These are phyloP conservation scores for Rostratula benghalensis DNA, from an alignment of 2,113 vertebrate genomes.

Conservation along the genomic window DNA sequence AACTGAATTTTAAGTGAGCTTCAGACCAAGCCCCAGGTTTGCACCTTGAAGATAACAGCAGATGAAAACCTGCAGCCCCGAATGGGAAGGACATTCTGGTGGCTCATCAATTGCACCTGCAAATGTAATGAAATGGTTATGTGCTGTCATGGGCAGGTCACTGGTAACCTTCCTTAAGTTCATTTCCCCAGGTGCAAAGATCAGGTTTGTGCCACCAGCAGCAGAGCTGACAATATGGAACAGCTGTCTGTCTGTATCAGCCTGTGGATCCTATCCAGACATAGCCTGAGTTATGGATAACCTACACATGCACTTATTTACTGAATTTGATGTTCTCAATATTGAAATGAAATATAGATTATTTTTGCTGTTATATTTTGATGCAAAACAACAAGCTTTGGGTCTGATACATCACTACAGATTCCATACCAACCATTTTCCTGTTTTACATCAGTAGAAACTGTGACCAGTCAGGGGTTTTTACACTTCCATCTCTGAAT, in stretches of 20 bases:
- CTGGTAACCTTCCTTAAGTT: background rate
- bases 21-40: background rate
- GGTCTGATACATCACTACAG: background rate
- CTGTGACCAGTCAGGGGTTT: background rate
- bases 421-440: background rate
- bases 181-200: background rate
- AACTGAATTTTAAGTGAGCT: background rate
- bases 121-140: background rate
- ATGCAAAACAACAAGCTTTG: constrained; percentile 31
- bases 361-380: constrained; percentile 11
- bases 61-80: background rate
- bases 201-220: background rate
- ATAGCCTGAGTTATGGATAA: background rate
- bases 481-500: constrained; percentile 1
- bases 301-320: background rate
- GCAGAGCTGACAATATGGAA: background rate
- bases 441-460: background rate
- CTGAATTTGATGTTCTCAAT: background rate
- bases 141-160: background rate
- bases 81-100: background rate
- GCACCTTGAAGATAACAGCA: constrained; percentile 8
- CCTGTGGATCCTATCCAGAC: background rate
- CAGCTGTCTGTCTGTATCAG: background rate
- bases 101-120: constrained; percentile 1
- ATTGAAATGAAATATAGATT: background rate